Percentiles rank a stretch among this genome's conserved stretches.
These are phyloP conservation scores for Trididemnum miniatum DNA, from an alignment of 23 tunicate genomes.

Conservation along the genomic window DNA sequence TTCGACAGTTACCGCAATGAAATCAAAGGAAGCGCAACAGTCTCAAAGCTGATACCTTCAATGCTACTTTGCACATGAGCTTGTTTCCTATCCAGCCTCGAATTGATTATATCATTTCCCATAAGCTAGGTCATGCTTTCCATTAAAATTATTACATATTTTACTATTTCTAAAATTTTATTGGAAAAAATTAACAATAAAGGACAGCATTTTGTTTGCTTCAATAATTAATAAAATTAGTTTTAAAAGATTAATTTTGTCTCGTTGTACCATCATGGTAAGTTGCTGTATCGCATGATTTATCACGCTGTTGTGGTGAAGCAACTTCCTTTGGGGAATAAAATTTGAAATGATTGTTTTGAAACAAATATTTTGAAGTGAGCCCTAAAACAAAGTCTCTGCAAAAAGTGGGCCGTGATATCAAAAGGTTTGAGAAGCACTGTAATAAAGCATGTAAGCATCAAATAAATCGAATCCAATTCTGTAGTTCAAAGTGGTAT, in stretches of 20 bases:
- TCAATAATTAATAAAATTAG: background rate
- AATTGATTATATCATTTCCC: slow-evolving; percentile 17
- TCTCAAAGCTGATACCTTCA: slow-evolving; percentile 20
- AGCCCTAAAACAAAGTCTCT: background rate
- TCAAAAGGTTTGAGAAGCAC: background rate
- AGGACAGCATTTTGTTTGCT: background rate
- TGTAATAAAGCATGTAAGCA: no score
- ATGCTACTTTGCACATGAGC: slow-evolving; percentile 39
- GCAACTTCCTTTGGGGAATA: background rate
- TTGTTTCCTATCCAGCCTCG: slow-evolving; percentile 41
- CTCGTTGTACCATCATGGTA: background rate
- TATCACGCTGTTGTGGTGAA: background rate
- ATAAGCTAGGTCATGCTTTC: slow-evolving; percentile 18
- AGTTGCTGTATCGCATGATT: background rate
- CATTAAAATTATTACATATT: slow-evolving; percentile 6
- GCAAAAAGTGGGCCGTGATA: no score
- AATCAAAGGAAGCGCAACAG: slow-evolving; percentile 41
- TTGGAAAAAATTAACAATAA: background rate
- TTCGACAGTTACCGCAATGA: slow-evolving; percentile 40
- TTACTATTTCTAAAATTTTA: background rate
- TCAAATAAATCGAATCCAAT: no score
- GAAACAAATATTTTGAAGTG: background rate
- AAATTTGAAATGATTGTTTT: background rate
- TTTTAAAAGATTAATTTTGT: background rate
- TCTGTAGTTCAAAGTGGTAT: no score